Evolutionary conservation across 2,113 vertebrate genomes (phyloP), one percentile per base, ranked within the genome.

Genomic region (Bos indicus): DNA sequence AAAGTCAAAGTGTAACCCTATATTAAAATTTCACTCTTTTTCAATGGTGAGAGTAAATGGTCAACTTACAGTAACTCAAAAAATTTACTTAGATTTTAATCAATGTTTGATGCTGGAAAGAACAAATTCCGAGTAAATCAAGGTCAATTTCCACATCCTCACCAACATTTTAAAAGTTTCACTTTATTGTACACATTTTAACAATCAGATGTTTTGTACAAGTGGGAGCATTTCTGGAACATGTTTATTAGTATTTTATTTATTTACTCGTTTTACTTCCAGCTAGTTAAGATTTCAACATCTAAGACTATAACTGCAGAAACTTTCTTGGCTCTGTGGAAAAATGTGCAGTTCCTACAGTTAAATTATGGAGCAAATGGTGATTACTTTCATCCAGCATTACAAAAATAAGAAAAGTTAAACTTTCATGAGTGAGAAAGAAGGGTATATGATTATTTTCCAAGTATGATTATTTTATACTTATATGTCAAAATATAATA

Each of bases 221-320:
- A 97, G 90, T 90, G 60, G 8, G n/a, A 90, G 48, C 88, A 97
- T 88, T 98, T 71, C 95, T 98, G 77, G 23, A 83, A 96, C 95
- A 97, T 93, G 46, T 40, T 86, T 98, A 17, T 74, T 71, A 94
- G 56, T 60, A 60, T 87, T 86, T 90, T 74, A 51, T 56, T 91
- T 85, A 56, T 96, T 95, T 91, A 83, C n/a, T 64, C 59, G 11
- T 85, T 97, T 98, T 93, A 93, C 40, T 95, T 96, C 60, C 88
- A 96, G 82, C 15, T 96, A 98, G 1, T 86, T 87, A 85, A 92
- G 46, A 71, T 95, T 97, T 92, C 92, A 98, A 74, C 16, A 90
- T 54, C 64, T 77, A 86, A 56, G 88, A 94, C 88, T 64, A 71
- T 16, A 46, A 96, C 62, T 92, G 89, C 52, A 97, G 91, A 96